phyloP scores from a whole-genome alignment of 2,113 vertebrate species.

The Aptenodytes patagonicus region DNA sequence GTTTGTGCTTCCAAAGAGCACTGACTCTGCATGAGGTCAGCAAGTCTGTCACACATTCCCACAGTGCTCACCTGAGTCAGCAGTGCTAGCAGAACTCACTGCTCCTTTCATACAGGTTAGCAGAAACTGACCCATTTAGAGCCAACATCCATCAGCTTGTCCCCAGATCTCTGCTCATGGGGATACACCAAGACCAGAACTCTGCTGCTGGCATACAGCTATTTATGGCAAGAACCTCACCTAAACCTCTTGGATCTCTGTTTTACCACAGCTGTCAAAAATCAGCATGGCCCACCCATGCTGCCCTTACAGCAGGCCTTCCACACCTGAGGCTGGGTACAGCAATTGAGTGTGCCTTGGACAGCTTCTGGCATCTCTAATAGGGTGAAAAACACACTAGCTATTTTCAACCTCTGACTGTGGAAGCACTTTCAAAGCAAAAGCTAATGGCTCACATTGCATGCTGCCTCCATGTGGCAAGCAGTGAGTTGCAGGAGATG shows the following conservation, averaged over 20 bases:
- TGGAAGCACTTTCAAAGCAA: background rate
- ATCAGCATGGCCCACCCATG: background rate
- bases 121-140: background rate
- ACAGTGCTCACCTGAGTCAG: background rate
- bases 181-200: background rate
- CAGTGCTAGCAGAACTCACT: background rate
- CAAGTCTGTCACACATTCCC: fast-evolving
- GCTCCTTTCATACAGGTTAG: background rate
- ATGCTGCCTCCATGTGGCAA: background rate
- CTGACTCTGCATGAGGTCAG: fast-evolving
- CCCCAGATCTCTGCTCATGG: background rate
- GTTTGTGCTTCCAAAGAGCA: background rate
- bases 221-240: background rate
- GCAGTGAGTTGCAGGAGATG: background rate
- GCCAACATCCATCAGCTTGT: background rate
- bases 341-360: fast-evolving
- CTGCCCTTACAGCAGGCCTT: background rate
- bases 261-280: background rate
- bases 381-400: background rate
- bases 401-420: background rate
- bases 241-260: background rate
- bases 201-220: background rate
- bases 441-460: background rate
- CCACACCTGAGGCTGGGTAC: background rate
- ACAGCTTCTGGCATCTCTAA: background rate